phyloP scores from a whole-genome alignment of 2,888 invertebrate genomes.

The Phaonia tiefii region DNA sequence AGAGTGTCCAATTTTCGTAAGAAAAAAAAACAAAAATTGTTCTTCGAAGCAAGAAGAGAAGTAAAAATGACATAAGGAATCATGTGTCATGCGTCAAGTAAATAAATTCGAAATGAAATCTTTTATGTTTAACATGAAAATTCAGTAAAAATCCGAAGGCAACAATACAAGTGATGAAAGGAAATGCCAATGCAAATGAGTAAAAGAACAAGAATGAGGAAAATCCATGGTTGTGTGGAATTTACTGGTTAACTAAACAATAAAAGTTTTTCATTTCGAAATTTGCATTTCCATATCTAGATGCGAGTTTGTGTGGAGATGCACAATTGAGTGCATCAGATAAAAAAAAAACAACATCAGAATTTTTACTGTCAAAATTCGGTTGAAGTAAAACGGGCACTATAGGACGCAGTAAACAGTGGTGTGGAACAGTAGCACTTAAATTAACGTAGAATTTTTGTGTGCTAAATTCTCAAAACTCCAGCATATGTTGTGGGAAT shows the following conservation, averaged over 20 bases:
- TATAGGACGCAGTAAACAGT: no score
- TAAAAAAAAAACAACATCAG: neutral
- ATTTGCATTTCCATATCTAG: no score
- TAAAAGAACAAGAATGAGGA: neutral
- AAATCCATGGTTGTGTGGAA: slow-evolving; percentile 22
- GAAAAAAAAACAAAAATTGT: no score
- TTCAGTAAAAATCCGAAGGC: neutral
- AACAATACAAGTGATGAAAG: neutral
- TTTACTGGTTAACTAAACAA: slow-evolving; percentile 36
- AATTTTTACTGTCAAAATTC: neutral
- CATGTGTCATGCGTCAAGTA: slow-evolving; percentile 31
- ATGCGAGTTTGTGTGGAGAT: neutral
- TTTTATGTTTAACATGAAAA: slow-evolving; percentile 43
- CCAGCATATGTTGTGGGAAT: no score
- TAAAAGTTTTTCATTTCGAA: no score
- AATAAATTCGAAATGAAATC: slow-evolving; percentile 3
- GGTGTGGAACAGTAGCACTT: no score
- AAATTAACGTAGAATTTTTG: no score
- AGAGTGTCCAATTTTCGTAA: neutral
- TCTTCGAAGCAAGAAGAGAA: neutral
- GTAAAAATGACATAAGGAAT: neutral
- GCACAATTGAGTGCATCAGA: neutral
- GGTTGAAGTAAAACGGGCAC: neutral
- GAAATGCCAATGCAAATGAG: neutral
- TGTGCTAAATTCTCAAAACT: no score